Conservation (phyloP, 2,797 vertebrate species). For the Myotis vivesi region DNA sequence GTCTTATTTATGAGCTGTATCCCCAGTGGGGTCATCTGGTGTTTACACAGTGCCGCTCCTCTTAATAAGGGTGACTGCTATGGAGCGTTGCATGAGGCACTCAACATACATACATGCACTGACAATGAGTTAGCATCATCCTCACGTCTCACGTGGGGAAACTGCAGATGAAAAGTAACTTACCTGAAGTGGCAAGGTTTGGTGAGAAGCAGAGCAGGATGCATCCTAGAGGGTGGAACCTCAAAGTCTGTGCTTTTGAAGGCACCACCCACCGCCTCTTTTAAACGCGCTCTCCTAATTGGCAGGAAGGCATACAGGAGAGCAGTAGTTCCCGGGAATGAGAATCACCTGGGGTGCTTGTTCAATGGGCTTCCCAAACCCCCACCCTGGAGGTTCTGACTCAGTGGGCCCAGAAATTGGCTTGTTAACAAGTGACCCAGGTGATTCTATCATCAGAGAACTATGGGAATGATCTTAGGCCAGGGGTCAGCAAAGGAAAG, state of each 20-base stretch:
- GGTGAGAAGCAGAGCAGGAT: not conserved
- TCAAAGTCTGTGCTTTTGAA: fast-evolving
- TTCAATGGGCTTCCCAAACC: not conserved
- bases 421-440: not conserved
- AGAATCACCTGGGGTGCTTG: not conserved
- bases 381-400: not conserved
- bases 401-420: not conserved
- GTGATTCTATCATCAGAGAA: not conserved
- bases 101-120: fast-evolving
- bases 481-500: not conserved
- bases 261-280: not conserved
- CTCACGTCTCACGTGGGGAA: not conserved
- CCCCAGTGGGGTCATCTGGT: not conserved
- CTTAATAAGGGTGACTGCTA: fast-evolving
- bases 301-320: not conserved
- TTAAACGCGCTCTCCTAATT: not conserved
- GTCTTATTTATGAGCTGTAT: not conserved
- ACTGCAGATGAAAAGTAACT: not conserved
- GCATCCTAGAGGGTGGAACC: fast-evolving
- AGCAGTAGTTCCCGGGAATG: not conserved
- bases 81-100: not conserved
- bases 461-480: not conserved
- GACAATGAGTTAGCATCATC: not conserved
- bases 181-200: not conserved
- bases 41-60: no score